A percentile compares a stretch with the other conserved stretches of the same genome.
Conservation (phyloP, 1,140 invertebrate genomes). For the Agrypnia vestita region DNA sequence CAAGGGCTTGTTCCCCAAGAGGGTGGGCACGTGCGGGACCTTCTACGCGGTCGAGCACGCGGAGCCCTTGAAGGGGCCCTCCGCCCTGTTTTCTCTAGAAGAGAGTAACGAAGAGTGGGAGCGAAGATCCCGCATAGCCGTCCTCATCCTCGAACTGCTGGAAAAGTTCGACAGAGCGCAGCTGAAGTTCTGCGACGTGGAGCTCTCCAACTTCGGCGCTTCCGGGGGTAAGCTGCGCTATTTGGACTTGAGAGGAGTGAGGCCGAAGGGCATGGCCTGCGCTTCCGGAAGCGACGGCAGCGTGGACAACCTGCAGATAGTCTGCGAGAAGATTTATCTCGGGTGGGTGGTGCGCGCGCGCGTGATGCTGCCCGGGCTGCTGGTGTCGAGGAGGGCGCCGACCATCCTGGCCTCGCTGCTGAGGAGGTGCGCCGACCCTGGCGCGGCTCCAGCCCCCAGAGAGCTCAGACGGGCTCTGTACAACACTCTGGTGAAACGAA, state of each 20-base stretch:
- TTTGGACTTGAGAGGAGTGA: conserved; percentile 76
- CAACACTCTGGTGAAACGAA: conserved; percentile 71
- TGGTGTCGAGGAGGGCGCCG: conserved; percentile 75
- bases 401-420: conserved; percentile 72
- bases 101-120: conserved; percentile 70
- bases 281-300: conserved; percentile 76
- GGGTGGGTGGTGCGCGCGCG: conserved; percentile 76
- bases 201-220: conserved; percentile 79
- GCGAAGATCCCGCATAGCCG: conserved; percentile 71
- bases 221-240: conserved; percentile 73
- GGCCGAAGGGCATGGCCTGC: conserved; percentile 65
- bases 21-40: conserved; percentile 79
- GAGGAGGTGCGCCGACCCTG: conserved; percentile 75
- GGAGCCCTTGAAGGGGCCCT: conserved; percentile 67
- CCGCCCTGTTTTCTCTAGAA: conserved; percentile 65
- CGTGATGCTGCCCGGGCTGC: conserved; percentile 75
- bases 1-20: conserved; percentile 76
- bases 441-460: conserved; percentile 67
- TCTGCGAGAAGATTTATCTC: conserved; percentile 78
- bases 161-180: conserved; percentile 76
- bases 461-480: conserved; percentile 71
- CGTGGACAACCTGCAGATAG: conserved; percentile 77
- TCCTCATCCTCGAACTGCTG: conserved; percentile 77
- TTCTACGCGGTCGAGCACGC: conserved; percentile 77
- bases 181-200: conserved; percentile 80